phyloP scores from a whole-genome alignment of 2,113 vertebrate genomes.

The Microcebus tavaratra region DNA sequence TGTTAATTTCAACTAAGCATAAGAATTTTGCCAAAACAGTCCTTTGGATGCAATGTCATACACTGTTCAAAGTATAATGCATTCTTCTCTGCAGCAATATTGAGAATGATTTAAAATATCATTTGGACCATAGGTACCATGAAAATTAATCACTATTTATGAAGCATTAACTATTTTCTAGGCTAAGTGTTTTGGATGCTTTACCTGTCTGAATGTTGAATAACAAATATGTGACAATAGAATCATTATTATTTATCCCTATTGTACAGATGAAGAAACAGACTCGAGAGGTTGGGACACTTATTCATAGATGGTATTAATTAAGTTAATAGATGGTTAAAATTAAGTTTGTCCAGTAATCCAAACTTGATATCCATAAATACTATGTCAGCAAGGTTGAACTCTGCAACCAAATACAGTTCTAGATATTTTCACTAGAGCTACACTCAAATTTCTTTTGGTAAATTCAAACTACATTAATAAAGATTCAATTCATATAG shows the following conservation, averaged over 20 bases:
- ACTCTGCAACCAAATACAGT: neutral
- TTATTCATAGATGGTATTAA: neutral
- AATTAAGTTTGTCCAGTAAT: neutral
- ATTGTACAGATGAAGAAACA: neutral
- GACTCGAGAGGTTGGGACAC: neutral
- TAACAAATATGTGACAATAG: neutral
- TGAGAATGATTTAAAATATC: neutral
- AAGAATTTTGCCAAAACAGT: neutral
- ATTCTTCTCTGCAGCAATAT: neutral
- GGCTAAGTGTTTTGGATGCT: neutral
- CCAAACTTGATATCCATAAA: neutral
- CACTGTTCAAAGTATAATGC: neutral
- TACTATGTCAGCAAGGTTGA: neutral
- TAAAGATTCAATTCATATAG: neutral
- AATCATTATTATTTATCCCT: neutral
- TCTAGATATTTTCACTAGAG: neutral
- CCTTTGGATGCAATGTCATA: neutral
- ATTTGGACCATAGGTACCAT: neutral
- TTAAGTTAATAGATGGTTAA: too few relatives aligned
- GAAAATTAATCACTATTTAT: constrained; percentile 3
- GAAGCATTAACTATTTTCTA: neutral
- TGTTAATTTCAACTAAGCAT: neutral
- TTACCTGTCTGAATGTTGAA: neutral
- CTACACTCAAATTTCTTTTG: neutral
- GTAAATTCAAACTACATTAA: neutral